Percentiles rank a stretch among this genome's conserved stretches.
Evolutionary conservation across 2,113 vertebrate species (phyloP).

Genomic region (Xiphophorus maculatus): DNA sequence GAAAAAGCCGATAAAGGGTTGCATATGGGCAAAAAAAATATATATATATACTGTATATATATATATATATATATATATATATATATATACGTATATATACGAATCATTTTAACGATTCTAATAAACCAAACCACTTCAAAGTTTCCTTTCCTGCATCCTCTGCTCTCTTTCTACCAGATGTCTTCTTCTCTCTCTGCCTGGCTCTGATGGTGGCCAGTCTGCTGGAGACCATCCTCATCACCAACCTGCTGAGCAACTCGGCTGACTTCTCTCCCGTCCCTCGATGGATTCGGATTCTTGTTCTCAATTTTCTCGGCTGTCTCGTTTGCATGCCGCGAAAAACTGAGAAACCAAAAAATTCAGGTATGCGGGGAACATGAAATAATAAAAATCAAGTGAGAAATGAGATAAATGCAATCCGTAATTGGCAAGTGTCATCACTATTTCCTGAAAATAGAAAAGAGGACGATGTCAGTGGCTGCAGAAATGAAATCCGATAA

Average conservation of each 20-base stretch:
- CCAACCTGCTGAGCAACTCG: slow-evolving; percentile 64
- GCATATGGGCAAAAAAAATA: no score
- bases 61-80: no score
- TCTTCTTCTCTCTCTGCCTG: slow-evolving; percentile 76
- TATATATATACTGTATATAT: no score
- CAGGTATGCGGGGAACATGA: slow-evolving; percentile 31
- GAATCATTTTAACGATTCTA: no score
- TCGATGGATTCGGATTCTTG: slow-evolving; percentile 59
- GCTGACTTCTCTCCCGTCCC: slow-evolving; percentile 49
- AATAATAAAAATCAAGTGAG: background rate
- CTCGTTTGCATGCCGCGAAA: slow-evolving; percentile 54
- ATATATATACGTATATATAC: no score
- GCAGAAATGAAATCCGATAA: background rate
- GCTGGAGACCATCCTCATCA: slow-evolving; percentile 75
- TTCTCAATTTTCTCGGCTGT: slow-evolving; percentile 57
- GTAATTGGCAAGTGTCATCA: background rate
- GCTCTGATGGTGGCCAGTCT: slow-evolving; percentile 78
- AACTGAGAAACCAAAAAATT: slow-evolving; percentile 6
- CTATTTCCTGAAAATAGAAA: background rate
- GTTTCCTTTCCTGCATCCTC: background rate
- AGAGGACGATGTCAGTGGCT: no score
- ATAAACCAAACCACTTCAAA: no score
- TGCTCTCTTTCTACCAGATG: slow-evolving; percentile 50
- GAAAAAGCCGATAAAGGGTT: no score
- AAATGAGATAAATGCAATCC: background rate